Evolutionary conservation across 2,888 invertebrate genomes (phyloP), one percentile per base, ranked within the genome.

Genomic region (Drosophila robusta): DNA sequence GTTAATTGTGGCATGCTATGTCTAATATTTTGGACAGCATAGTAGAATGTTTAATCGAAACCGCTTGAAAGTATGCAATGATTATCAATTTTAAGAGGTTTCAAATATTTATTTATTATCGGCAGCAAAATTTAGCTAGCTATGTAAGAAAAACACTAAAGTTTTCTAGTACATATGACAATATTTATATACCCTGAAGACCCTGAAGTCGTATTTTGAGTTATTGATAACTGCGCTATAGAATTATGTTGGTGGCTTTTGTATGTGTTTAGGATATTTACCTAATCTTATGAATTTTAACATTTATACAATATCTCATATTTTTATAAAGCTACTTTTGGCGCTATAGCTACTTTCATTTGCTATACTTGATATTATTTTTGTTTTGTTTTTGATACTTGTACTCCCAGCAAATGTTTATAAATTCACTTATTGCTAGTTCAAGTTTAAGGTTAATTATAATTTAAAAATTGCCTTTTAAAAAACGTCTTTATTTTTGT

Each of bases 371-470:
- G 22, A 22, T 3, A 22, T 22, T 29, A 29, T 29, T 29, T 29
- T 29, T 29, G 7, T 34, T 3, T 16, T 38, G 18, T 32, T 24
- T 12, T 39, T 36, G 22, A 18, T 39, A 24, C 1, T 32, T 18
- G 6, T 24, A 11, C 2, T 24, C 32, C 41, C 29, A 41, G 42
- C 32, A 46, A 39, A 45, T 39, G 3, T 5, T 5, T 14, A 22
- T 22, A 4, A 22, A 22, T 46, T 32, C 36, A 56, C n/a, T 46
- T 12, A 44, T 26, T 12, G 18, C 7, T 7, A 61, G 66, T 67
- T 72, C 50, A 68, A 68, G 74, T 49, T 58, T 14, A 64, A 61
- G 64, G 55, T 61, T 42, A 52, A 45, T 8, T 9, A 8, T 26
- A 29, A 32, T 46, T 26, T 6, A 0, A 46, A 38, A 4, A n/a